Percentiles rank a stretch among this genome's conserved stretches.
phyloP scores from a whole-genome alignment of 1,140 invertebrate species.

The Cryptotermes secundus region DNA sequence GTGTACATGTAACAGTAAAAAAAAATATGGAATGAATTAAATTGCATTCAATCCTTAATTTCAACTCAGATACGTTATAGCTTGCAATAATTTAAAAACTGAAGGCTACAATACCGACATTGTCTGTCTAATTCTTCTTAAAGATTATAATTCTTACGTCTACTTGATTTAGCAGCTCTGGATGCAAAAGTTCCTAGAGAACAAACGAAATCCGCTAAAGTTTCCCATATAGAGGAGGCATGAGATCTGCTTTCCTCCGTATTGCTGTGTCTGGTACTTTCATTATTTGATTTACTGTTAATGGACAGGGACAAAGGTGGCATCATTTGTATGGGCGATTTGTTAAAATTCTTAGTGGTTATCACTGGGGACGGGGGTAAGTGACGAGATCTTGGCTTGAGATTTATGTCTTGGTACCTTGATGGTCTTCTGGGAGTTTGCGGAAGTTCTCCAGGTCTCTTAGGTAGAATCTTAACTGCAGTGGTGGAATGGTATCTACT shows the following conservation, averaged over 20 bases:
- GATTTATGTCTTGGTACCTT: not conserved
- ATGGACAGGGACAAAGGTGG: not conserved
- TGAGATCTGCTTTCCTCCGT: not conserved
- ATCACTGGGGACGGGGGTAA: not conserved
- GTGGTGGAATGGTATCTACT: not conserved
- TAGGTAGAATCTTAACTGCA: not conserved
- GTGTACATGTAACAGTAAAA: too few relatives aligned
- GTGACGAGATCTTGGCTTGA: not conserved
- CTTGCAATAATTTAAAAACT: not conserved
- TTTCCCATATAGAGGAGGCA: conserved; percentile 41
- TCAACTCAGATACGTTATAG: not conserved
- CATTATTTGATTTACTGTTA: not conserved
- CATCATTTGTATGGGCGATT: not conserved
- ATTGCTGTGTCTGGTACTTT: conserved; percentile 30
- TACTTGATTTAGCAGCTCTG: conserved; percentile 48
- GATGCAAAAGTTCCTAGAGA: conserved; percentile 50
- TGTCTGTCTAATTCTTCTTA: not conserved
- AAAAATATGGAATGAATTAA: too few relatives aligned
- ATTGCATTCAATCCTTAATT: not conserved
- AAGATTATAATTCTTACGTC: conserved; percentile 21
- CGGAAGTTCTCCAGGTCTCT: not conserved
- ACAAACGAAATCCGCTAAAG: conserved; percentile 50
- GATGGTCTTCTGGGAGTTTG: not conserved
- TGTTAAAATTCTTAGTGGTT: not conserved
- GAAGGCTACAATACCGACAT: not conserved